Base-by-base conservation (phyloP, 2,888 invertebrate species). In the Dinocampus coccinellae region DNA sequence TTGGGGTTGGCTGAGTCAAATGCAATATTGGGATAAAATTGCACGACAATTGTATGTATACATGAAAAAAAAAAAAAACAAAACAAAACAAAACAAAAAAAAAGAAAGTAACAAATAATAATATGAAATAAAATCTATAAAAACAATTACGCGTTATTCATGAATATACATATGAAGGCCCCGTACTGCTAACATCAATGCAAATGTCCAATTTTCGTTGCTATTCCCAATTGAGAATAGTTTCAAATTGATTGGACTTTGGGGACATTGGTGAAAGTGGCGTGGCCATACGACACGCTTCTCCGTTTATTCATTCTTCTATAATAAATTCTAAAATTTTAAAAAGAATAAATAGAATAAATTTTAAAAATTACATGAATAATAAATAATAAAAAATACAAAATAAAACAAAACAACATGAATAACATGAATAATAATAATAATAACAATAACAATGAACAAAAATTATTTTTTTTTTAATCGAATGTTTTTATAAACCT, bases 171-270 rank as follows among this genome's bases (percentile, higher is more conserved):
- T 36, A 13, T 69, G 65, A 68, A 77, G 85, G 83, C 85, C 82
- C 79, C 77, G 77, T 76, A 82, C 85, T 85, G 85, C 85, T 85
- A 82, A 84, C 85, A 85, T 84, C 84, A 85, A 85, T 85, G 85
- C 85, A 85, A 85, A 85, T 85, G 85, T 85, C 85, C 85, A 85
- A 85, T 85, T 85, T 85, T 85, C 79, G 83, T 85, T 82, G 80
- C 82, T 83, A 81, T 78, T 74, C 77, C 78, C 72, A 20, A 26
- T 39, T 1, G 81, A 81, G 79, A 72, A 77, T 79, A 77, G 81
- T 82, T 78, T 77, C 79, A 82, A 83, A 84, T 80, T 77, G 85
- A 84, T 85, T 85, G 85, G 85, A 85, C 85, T 85, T 85, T 85
- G 85, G 81, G 79, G 78, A 84, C 85, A 85, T 85, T 85, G 85